phyloP scores from a whole-genome alignment of 1,140 invertebrate genomes.

The Lepidurus apus region DNA sequence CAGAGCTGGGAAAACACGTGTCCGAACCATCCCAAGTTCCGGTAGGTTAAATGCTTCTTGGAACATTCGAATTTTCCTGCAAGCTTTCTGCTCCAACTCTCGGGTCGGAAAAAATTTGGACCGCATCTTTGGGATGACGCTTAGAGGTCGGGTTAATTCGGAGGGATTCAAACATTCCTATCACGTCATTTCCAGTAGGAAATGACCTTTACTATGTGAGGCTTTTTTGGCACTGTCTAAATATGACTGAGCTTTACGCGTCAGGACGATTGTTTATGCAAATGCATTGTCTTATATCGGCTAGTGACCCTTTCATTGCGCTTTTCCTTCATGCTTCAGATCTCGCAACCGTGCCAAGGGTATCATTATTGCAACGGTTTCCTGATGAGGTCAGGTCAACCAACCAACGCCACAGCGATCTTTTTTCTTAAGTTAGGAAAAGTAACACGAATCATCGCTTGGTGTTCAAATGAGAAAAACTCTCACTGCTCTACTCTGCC shows the following conservation, averaged over 20 bases:
- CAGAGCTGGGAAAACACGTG: too few species aligned
- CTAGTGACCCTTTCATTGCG: neutral
- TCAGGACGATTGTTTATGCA: neutral
- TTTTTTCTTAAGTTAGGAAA: neutral
- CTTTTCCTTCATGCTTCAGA: neutral
- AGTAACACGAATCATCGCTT: neutral
- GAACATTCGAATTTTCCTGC: too few species aligned
- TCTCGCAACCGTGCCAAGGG: neutral
- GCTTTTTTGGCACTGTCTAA: neutral
- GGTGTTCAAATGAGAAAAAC: neutral
- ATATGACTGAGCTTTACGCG: neutral
- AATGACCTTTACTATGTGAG: neutral
- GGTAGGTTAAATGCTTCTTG: too few species aligned
- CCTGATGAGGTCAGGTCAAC: neutral
- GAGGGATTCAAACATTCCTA: neutral
- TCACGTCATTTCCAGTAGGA: neutral
- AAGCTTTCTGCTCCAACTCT: too few species aligned
- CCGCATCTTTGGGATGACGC: too few species aligned
- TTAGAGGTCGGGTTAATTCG: too few species aligned
- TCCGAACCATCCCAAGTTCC: too few species aligned
- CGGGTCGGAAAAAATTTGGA: too few species aligned
- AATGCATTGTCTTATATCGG: neutral
- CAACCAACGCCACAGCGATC: neutral
- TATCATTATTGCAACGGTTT: conserved; percentile 22
- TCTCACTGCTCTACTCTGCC: neutral